Evolutionary conservation across 2,797 vertebrate species (phyloP), one percentile per base, ranked within the genome.

Genomic region (Enteromius unitaeniatus): DNA sequence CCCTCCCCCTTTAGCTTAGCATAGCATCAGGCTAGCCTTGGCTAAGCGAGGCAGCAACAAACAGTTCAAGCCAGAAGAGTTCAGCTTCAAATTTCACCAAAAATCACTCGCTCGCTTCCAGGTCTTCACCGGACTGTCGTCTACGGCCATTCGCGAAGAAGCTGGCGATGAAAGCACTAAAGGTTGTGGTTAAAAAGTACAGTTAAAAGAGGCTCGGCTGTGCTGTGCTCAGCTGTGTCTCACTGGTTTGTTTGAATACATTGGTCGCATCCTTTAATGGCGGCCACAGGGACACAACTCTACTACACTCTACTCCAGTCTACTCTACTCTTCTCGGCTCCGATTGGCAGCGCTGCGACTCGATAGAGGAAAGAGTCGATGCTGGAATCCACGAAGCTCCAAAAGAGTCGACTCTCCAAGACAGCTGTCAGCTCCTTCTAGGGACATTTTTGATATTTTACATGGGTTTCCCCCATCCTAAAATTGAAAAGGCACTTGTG

Each of bases 251-350:
- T 96, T 96, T 96, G 95, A 97, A 95, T 96, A 96, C 96, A 96
- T 95, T 96, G 95, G 95, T 96, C 96, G 95, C 95, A 96, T 97
- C 97, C 97, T 98, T 98, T 98, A 99, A 99, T 98, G 97, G 97
- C 97, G 97, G 97, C 97, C 97, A 94, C 95, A 95, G 96, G 96
- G 96, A 97, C 96, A 96, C 95, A 95, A 95, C 79, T 86, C 85
- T 77, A 78, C 65, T 83, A 34, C 74, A 70, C 82, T 83, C 19
- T 21, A 70, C 78, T 68, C 62, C 21, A 76, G 31, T 51, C 58
- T 82, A 74, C 70, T 81, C 68, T 45, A 76, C 64, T 69, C 67
- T 23, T n/a, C 84, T 84, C 74, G 72, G 76, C 79, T 82, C 70
- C 86, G 86, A 84, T 75, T 80, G 82, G 82, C 67, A 78, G 82